phyloP scores from a whole-genome alignment of 2,113 vertebrate species.

The Pipa parva region DNA sequence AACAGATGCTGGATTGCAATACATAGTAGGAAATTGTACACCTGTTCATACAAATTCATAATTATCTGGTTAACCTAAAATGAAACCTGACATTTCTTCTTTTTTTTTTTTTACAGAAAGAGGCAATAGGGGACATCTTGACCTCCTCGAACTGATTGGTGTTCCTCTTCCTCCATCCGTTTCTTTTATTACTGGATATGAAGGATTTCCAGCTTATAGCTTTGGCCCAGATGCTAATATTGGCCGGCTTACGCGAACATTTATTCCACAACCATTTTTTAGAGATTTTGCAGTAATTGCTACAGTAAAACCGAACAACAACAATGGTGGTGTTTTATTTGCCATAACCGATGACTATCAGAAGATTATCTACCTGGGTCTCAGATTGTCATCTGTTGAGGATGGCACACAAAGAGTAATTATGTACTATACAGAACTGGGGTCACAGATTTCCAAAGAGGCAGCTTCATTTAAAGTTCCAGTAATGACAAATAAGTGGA shows the following conservation, averaged over 20 bases:
- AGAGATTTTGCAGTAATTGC: conserved; percentile 77
- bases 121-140: conserved; percentile 65
- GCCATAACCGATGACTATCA: conserved; percentile 87
- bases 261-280: conserved; percentile 79
- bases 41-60: background rate
- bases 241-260: conserved; percentile 78
- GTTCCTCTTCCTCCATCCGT: conserved; percentile 91
- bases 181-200: conserved; percentile 86
- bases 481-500: conserved; percentile 85
- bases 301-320: conserved; percentile 72
- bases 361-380: conserved; percentile 80
- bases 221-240: conserved; percentile 83
- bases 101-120: conserved; percentile 59
- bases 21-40: background rate
- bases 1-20: no score
- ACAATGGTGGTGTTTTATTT: conserved; percentile 77
- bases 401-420: conserved; percentile 77
- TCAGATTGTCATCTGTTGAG: conserved; percentile 75
- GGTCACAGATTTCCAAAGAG: conserved; percentile 67
- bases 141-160: conserved; percentile 88
- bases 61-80: background rate
- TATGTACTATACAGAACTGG: conserved; percentile 83
- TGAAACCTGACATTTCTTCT: no score
- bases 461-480: conserved; percentile 84
- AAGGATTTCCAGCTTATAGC: conserved; percentile 89